These are phyloP conservation scores for Nomada fabriciana DNA, from an alignment of 2,888 invertebrate genomes.

Conservation along the genomic window DNA sequence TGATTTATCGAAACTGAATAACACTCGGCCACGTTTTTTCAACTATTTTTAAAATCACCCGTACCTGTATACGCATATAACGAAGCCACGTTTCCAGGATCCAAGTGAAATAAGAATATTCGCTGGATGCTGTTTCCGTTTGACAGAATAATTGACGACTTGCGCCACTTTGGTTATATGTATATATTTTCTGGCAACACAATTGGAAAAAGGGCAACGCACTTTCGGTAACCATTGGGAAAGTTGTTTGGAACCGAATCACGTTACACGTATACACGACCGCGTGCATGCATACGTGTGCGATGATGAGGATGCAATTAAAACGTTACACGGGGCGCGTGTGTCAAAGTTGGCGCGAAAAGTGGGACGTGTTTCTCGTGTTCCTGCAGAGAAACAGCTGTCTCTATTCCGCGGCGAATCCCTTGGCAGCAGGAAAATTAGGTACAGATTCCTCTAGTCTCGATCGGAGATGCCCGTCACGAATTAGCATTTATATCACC, in stretches of 20 bases:
- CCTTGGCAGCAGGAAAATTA: slow-evolving; percentile 75
- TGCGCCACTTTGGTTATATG: too few species aligned
- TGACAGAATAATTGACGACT: too few species aligned
- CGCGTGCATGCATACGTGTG: background rate
- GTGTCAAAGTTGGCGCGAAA: slow-evolving; percentile 62
- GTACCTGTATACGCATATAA: background rate
- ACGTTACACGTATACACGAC: too few species aligned
- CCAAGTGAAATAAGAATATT: too few species aligned
- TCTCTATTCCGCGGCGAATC: slow-evolving; percentile 61
- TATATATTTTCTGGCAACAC: too few species aligned
- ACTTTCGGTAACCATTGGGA: too few species aligned
- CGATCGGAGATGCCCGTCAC: slow-evolving; percentile 75
- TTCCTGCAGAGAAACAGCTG: slow-evolving; percentile 62
- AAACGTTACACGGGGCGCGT: slow-evolving; percentile 45
- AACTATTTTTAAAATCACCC: background rate
- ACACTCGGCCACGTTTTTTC: background rate
- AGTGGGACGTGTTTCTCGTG: slow-evolving; percentile 60
- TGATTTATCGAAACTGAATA: slow-evolving; percentile 36
- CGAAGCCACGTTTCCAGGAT: too few species aligned
- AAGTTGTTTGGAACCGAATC: too few species aligned
- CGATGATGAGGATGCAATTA: slow-evolving; percentile 56
- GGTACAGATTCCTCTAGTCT: slow-evolving; percentile 71
- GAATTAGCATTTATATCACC: slow-evolving; percentile 79
- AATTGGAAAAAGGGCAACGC: too few species aligned
- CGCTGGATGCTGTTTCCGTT: too few species aligned